Base-by-base conservation (phyloP, 2,797 vertebrate species). In the Gymnopithys bicolor region DNA sequence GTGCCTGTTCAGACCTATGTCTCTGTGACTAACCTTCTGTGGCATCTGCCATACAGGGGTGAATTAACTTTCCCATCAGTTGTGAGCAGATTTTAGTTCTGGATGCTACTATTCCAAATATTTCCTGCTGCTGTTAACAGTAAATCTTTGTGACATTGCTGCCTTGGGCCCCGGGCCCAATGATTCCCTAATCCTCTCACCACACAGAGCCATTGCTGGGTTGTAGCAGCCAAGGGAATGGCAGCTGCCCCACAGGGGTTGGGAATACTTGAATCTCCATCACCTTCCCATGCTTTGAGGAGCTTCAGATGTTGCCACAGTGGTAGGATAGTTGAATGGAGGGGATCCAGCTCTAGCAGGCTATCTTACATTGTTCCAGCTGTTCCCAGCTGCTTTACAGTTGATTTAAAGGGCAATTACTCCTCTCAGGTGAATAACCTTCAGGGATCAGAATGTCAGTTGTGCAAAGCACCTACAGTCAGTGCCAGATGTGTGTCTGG, bases 1-100 rank as follows among this genome's bases (percentile, higher is more conserved):
- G 59, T 17, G 41, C 46, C 53, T 71, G n/a, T 66, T 84, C 81
- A 92, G 67, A 17, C 53, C 63, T 7, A 0, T 59, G 51, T 64
- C 55, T 84, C 88, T 66, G 70, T 33, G 79, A 71, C 51, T 58
- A 84, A 73, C 62, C 51, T 84, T 64, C 53, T 71, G 48, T 84
- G 80, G 66, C 4, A 0, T 60, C 74, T 84, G 43, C 67, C 0
- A 1, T 63, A 59, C 74, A 52, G 51, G 28, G 69, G 39, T 52
- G 88, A 93, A 92, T 95, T 90, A 79, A 84, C 70, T 92, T 87
- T 67, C 67, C 84, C 35, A 15, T 87, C 14, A 4, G 55, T 78
- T 0, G 1, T 77, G 59, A 84, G 74, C 43, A 53, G 68, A 48
- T 89, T 90, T 93, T 25, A 59, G 43, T 64, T 82, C 55, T 56